These are phyloP conservation scores for Rhynchomys soricoides DNA, from an alignment of 2,113 vertebrate genomes.

Conservation along the genomic window DNA sequence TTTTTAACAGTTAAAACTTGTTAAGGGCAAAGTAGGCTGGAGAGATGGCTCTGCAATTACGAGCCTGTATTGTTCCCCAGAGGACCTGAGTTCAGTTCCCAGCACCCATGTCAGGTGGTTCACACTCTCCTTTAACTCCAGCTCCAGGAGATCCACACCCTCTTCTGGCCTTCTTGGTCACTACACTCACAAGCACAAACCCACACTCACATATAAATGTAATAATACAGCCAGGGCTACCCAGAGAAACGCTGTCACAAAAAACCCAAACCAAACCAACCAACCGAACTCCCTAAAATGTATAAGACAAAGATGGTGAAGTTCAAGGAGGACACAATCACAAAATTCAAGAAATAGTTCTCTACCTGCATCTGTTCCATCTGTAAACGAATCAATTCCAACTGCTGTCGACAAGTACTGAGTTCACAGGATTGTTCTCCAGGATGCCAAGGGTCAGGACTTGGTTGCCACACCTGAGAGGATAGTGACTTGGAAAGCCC, in stretches of 20 bases:
- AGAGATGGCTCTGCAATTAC: neutral
- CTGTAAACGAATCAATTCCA: slow-evolving; percentile 92
- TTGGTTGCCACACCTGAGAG: slow-evolving; percentile 87
- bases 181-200: neutral
- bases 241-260: neutral
- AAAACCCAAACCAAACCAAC: neutral
- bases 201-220: neutral
- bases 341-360: slow-evolving; percentile 59
- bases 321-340: slow-evolving; percentile 35
- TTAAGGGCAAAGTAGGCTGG: neutral
- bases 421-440: slow-evolving; percentile 89
- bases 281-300: slow-evolving; percentile 43
- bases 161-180: neutral
- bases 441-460: slow-evolving; percentile 83
- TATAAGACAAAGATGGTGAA: neutral
- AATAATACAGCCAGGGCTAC: neutral
- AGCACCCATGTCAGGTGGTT: neutral
- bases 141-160: neutral
- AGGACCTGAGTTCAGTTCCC: neutral
- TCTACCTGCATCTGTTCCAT: slow-evolving; percentile 97
- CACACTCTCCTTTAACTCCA: neutral
- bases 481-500: slow-evolving; percentile 86
- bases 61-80: neutral
- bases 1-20: slow-evolving; percentile 54
- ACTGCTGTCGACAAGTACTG: slow-evolving; percentile 92